Evolutionary conservation across 2,113 vertebrate species (phyloP), one percentile per base, ranked within the genome.

Genomic region (Gambusia affinis): DNA sequence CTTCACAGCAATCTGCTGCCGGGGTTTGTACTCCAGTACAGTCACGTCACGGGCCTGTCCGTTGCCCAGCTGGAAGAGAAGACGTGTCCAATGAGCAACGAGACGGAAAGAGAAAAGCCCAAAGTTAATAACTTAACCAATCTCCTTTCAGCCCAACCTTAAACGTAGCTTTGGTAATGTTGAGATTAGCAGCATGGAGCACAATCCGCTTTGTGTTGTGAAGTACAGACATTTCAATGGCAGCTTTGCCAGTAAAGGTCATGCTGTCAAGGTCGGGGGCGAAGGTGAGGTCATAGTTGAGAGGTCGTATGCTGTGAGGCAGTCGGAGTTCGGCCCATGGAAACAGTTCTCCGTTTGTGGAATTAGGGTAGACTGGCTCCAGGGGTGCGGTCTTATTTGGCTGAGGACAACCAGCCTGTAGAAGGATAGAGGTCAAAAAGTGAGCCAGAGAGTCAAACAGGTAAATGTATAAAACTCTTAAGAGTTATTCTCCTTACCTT

Each of bases 251-350:
- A 63, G 72, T 68, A 87, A 98, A 98, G 57, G 85, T 94, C 95
- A 95, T 94, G 7, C 82, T 90, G 75, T 93, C 95, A 3, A 99
- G 89, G 89, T 98, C 94, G 12, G 97, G 97, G 65, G 94, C 91
- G 51, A 99, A 81, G 27, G 85, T 88, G 82, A 99, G 93, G 67
- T 96, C 90, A 78, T 99, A 99, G 87, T 92, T 95, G 47, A 96
- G 72, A 6, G 98, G 98, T 47, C 73, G 84, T 51, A 99, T 67
- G 79, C 93, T 93, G 60, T 30, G 63, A 71, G 97, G 97, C 87
- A 99, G 95, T 74, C 96, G 94, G 57, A 91, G 47, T 35, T 95
- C 90, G 3, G 95, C 89, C 98, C 98, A 99, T 0, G 97, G 97
- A 91, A 99, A 99, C 4, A 92, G 66, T 83, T 96, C 92, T 4